Base-by-base conservation (phyloP, 2,797 vertebrate species). In the Poecile montanus region DNA sequence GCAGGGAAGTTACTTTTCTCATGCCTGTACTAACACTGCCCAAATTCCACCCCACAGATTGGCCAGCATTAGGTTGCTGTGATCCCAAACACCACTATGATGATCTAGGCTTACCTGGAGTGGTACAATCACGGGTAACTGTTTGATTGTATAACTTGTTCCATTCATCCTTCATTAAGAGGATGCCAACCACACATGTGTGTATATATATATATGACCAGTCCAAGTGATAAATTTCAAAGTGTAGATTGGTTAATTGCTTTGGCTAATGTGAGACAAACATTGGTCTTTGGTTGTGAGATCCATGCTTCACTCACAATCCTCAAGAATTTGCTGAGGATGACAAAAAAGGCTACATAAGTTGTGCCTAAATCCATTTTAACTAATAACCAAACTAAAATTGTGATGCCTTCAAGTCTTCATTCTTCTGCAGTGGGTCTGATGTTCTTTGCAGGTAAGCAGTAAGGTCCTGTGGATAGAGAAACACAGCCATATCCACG, bases 271-370 rank as follows among this genome's bases (percentile, higher is more conserved):
- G 29, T 57, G 29, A n/a, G 11, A 18, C 11, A 40, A 48, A 40
- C 11, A 27, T 18, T 34, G 60, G 9, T 34, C 47, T 34, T 48
- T 32, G 7, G 11, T 27, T 57, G 9, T 57, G 42, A 22, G 29
- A 57, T 14, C 23, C 18, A 40, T 22, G 15, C 5, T 17, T n/a
- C 23, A 14, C 48, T 11, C 51, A 40, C 21, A 7, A 3, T 27
- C 6, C 17, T 22, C 0, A 0, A 57, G 29, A 79, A 48, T 48
- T 22, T 1, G 0, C 34, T 40, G 76, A 47, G 18, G 14, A 57
- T 27, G 34, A 22, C 38, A 57, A 47, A 67, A 38, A 38, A 21
- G n/a, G 17, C 4, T 56, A 21, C 6, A 4, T 32, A 32, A 17
- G 11, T 36, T 30, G 16, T 65, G 20, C 5, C 27, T 16, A 23